Evolutionary conservation across 2,888 invertebrate species (phyloP), one percentile per base, ranked within the genome.

Genomic region (Adelognathus sp.): DNA sequence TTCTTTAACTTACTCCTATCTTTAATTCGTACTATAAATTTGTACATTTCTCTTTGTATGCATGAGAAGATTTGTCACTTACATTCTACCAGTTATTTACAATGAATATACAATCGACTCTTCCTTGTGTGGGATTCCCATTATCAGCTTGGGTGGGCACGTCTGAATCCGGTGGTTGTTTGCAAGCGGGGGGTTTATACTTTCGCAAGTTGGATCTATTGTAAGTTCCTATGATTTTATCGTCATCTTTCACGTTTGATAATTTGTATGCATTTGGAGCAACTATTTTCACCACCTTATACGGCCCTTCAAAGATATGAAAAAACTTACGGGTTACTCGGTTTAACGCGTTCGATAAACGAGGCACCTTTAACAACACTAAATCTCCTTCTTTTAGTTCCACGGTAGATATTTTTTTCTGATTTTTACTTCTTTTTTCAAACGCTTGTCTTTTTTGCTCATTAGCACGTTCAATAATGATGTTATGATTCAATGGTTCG

Each of bases 291-390:
- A 9, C 36, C 1, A 66, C 24, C 4, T 9, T 18, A 66, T 52
- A 66, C 1, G 66, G 66, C 9, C 52, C 66, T 9, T 66, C 66
- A 14, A 18, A 66, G 4, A 66, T 36, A 52, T 66, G 66, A 11
- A 66, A 66, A 24, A 66, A 66, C 27, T 52, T 66, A 6, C 52
- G 52, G 3, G 66, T 66, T 3, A 66, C 66, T 31, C 16, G 7
- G 18, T 56, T 33, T 1, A 56, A 9, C 3, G 52, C 66, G 5
- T 52, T 66, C 3, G 66, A 52, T 0, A 66, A 36, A 3, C 52
- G 66, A 24, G 66, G 52, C n/a, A 66, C 39, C 6, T 29, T 52
- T 9, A 52, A 27, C 3, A 66, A 14, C 2, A 66, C 52, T 9
- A n/a, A 36, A 50, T 66, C 66, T n/a, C 52, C 52, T 6, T 52